A percentile compares a stretch with the other conserved stretches of the same genome.
These are phyloP conservation scores for Azorinus chamasolen DNA, from an alignment of 2,888 invertebrate species.

Conservation along the genomic window DNA sequence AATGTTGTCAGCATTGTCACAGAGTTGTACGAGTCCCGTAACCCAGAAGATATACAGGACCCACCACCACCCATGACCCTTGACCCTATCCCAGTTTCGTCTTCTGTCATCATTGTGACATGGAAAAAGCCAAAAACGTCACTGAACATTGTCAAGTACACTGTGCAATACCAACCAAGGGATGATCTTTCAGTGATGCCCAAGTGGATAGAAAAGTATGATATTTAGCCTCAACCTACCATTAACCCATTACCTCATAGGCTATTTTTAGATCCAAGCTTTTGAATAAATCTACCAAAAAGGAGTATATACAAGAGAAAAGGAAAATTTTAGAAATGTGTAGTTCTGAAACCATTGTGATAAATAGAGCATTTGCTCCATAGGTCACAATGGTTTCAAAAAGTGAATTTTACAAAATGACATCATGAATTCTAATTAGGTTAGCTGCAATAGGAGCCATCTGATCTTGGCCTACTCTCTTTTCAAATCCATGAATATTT, in stretches of 20 bases:
- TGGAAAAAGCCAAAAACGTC: slow-evolving; percentile 56
- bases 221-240: no score
- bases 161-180: slow-evolving; percentile 48
- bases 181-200: not conserved
- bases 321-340: no score
- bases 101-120: slow-evolving; percentile 33
- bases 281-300: no score
- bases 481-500: no score
- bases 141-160: slow-evolving; percentile 57
- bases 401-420: not conserved
- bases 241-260: no score
- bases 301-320: no score
- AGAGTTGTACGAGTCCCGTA: slow-evolving; percentile 57
- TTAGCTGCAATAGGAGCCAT: no score
- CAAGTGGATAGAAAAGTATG: not conserved
- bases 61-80: slow-evolving; percentile 65
- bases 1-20: slow-evolving; percentile 66
- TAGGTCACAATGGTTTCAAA: no score
- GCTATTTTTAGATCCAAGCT: no score
- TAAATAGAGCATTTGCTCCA: no score
- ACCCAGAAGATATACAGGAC: slow-evolving; percentile 40
- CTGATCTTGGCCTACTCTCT: no score
- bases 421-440: not conserved
- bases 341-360: no score
- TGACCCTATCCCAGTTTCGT: slow-evolving; percentile 21